Conservation (phyloP, 1,140 invertebrate species). For the Vollenhovia emeryi region DNA sequence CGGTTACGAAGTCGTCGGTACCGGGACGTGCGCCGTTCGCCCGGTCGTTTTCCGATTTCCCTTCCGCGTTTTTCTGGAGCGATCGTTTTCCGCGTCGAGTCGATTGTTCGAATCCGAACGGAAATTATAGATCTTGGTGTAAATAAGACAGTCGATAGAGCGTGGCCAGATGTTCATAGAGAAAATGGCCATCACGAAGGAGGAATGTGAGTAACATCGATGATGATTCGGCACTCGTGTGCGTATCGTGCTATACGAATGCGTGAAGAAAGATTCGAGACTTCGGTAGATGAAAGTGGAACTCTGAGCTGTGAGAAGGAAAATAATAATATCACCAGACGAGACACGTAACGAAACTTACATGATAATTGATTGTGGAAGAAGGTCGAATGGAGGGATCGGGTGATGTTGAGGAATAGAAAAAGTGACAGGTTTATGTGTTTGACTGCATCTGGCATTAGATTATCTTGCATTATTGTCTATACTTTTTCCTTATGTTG, state of each 20-base stretch:
- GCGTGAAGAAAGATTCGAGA: not conserved
- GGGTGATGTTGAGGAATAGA: not conserved
- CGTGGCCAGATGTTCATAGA: conserved; percentile 24
- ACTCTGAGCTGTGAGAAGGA: conserved; percentile 2
- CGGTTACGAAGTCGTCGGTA: conserved; percentile 31
- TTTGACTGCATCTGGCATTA: not conserved
- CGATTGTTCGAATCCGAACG: not conserved
- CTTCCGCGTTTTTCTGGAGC: not conserved
- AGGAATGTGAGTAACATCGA: conserved; percentile 80
- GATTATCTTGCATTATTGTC: not conserved
- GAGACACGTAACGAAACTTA: not conserved
- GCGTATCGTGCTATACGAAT: not conserved
- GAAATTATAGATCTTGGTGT: not conserved
- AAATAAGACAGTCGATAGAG: not conserved
- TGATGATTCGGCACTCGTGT: conserved; percentile 18
- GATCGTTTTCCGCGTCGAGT: not conserved
- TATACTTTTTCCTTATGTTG: not conserved
- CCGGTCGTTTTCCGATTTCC: conserved; percentile 26
- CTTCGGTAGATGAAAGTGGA: not conserved
- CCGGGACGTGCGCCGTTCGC: conserved; percentile 18
- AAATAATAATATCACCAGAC: not conserved
- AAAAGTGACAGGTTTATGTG: not conserved
- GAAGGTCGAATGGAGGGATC: not conserved
- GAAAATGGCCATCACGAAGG: conserved; percentile 77
- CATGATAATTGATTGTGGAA: not conserved